Evolutionary conservation across 2,797 vertebrate genomes (phyloP).

Genomic region (Melanotaenia trifasciata): DNA sequence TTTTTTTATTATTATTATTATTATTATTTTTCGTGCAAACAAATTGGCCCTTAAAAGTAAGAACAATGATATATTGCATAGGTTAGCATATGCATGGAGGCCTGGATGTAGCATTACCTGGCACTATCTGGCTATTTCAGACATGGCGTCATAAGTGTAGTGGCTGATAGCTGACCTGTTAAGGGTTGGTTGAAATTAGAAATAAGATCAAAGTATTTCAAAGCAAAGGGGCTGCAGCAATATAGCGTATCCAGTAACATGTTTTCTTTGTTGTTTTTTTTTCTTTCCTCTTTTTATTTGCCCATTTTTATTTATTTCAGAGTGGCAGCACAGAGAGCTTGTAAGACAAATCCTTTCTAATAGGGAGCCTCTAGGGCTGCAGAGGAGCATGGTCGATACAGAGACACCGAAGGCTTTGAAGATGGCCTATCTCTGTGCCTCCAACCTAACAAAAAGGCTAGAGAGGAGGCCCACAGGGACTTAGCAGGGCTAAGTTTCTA

Average conservation of each 20-base stretch:
- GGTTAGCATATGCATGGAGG: conserved; percentile 31
- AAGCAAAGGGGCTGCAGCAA: conserved; percentile 19
- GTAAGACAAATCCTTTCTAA: conserved; percentile 81
- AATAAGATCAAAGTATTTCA: conserved; percentile 29
- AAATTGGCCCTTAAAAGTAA: conserved; percentile 39
- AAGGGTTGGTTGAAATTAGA: conserved; percentile 24
- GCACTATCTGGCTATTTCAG: conserved; percentile 27
- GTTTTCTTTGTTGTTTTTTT: neutral
- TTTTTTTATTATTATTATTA: neutral
- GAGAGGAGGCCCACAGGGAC: conserved; percentile 61
- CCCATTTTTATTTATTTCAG: conserved; percentile 29
- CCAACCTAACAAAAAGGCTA: conserved; percentile 72
- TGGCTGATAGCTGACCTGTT: conserved; percentile 10
- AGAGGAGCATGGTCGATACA: conserved; percentile 70
- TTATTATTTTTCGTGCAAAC: conserved; percentile 14
- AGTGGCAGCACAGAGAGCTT: conserved; percentile 64
- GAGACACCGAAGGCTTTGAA: conserved; percentile 76
- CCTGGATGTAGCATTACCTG: conserved; percentile 29
- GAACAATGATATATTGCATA: conserved; percentile 46
- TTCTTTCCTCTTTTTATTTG: neutral
- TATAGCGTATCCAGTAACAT: conserved; percentile 21
- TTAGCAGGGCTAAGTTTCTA: conserved; percentile 75
- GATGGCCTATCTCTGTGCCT: conserved; percentile 71
- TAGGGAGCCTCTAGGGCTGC: conserved; percentile 72
- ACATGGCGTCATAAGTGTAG: conserved; percentile 4